Evolutionary conservation across 2,888 invertebrate species (phyloP).

Genomic region (Drosophila mettleri): DNA sequence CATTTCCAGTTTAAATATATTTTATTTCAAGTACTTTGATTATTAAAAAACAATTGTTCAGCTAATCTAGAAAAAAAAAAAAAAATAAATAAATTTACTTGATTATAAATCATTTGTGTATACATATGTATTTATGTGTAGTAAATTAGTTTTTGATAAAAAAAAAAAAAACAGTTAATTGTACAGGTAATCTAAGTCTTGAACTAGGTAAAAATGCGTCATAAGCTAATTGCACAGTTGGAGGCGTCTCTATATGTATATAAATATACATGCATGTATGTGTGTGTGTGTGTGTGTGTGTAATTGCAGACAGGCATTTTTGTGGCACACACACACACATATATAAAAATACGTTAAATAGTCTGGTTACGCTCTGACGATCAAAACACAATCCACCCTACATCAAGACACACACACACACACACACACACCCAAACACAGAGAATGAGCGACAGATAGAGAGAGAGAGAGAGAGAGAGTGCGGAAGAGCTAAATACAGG

Average conservation of each 20-base stretch:
- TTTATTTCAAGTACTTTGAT: background rate
- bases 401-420: background rate
- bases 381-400: conserved; percentile 63
- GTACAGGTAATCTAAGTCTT: conserved; percentile 14
- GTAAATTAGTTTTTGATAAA: background rate
- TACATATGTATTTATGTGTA: conserved; percentile 3
- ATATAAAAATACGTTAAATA: conserved; percentile 31
- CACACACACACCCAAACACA: too few relatives aligned
- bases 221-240: conserved; percentile 41
- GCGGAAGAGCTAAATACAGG: background rate
- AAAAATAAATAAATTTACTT: background rate
- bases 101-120: conserved; percentile 1
- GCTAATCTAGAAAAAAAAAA: background rate
- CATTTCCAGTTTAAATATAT: background rate
- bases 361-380: conserved; percentile 75
- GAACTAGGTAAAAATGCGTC: conserved; percentile 25
- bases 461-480: background rate
- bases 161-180: background rate
- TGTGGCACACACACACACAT: conserved; percentile 59
- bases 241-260: conserved; percentile 22
- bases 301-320: conserved; percentile 64
- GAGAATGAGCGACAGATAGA: background rate
- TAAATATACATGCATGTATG: background rate
- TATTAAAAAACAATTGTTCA: too few relatives aligned
- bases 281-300: conserved; percentile 28